Conservation (phyloP, 1,140 invertebrate species). For the Hermetia illucens region DNA sequence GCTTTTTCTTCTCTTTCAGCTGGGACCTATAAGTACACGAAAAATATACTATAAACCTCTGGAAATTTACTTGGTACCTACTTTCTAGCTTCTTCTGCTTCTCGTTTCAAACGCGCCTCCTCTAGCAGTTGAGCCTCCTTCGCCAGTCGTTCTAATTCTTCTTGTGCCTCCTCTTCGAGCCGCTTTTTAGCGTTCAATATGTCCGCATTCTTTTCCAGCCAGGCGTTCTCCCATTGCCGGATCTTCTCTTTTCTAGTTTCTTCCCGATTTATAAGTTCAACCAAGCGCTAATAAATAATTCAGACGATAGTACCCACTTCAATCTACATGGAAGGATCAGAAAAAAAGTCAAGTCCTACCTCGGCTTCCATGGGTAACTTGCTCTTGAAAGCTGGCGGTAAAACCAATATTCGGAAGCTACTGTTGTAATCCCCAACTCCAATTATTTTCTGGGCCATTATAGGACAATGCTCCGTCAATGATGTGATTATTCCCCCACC, state of each 20-base stretch:
- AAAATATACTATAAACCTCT: neutral
- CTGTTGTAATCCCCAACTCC: slow-evolving; percentile 44
- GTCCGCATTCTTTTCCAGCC: slow-evolving; percentile 25
- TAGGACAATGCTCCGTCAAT: slow-evolving; percentile 35
- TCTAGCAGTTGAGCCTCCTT: slow-evolving; percentile 9
- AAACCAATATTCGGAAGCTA: slow-evolving; percentile 40
- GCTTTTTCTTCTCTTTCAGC: neutral
- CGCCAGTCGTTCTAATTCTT: slow-evolving; percentile 21
- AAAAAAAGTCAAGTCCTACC: slow-evolving; percentile 6
- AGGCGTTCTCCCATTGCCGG: slow-evolving; percentile 22
- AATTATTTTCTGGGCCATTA: slow-evolving; percentile 34
- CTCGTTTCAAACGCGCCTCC: neutral
- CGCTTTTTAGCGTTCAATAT: slow-evolving; percentile 24
- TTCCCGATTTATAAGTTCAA: too few relatives aligned
- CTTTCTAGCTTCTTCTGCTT: slow-evolving; percentile 3
- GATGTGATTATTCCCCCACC: slow-evolving; percentile 32
- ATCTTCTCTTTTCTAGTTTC: slow-evolving; percentile 19
- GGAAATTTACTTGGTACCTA: neutral
- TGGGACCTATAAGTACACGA: neutral
- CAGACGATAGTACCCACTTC: too few relatives aligned
- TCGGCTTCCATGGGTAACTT: slow-evolving; percentile 15
- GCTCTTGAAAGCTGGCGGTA: slow-evolving; percentile 33
- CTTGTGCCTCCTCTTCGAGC: slow-evolving; percentile 16
- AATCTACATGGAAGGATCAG: too few relatives aligned
- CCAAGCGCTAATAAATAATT: too few relatives aligned